phyloP scores from a whole-genome alignment of 1,140 invertebrate genomes.

The Lineus longissimus region DNA sequence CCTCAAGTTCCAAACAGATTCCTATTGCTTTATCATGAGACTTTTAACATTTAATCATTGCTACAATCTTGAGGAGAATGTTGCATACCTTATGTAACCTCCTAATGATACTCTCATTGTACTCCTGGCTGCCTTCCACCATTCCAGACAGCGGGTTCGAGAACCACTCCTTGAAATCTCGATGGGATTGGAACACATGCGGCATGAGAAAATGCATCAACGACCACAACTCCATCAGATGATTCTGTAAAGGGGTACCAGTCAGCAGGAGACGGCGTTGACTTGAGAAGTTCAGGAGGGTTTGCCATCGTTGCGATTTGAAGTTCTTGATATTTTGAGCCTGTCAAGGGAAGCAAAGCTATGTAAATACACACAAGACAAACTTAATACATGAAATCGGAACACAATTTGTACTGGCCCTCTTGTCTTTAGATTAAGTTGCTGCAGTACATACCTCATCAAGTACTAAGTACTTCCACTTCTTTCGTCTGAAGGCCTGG shows the following conservation, averaged over 20 bases:
- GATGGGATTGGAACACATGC: slow-evolving; percentile 95
- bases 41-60: background rate
- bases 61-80: background rate
- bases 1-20: background rate
- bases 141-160: slow-evolving; percentile 96
- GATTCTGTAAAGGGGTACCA: slow-evolving; percentile 98
- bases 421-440: too few relatives aligned
- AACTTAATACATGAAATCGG: too few relatives aligned
- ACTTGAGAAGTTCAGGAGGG: slow-evolving; percentile 93
- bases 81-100: slow-evolving; percentile 84
- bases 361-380: too few relatives aligned
- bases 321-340: slow-evolving; percentile 99
- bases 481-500: slow-evolving; percentile 93
- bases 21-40: too few relatives aligned
- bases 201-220: slow-evolving; percentile 99
- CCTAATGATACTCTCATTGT: slow-evolving; percentile 90
- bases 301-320: slow-evolving; percentile 98
- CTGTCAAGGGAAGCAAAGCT: slow-evolving; percentile 31
- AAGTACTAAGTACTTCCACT: slow-evolving; percentile 98
- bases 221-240: slow-evolving; percentile 99
- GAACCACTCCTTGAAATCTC: slow-evolving; percentile 98
- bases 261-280: slow-evolving; percentile 91
- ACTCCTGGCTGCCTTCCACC: slow-evolving; percentile 94
- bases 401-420: background rate
- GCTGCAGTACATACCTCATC: slow-evolving; percentile 67